Conservation (phyloP, 2,888 invertebrate genomes). For the Maniola hyperantus region DNA sequence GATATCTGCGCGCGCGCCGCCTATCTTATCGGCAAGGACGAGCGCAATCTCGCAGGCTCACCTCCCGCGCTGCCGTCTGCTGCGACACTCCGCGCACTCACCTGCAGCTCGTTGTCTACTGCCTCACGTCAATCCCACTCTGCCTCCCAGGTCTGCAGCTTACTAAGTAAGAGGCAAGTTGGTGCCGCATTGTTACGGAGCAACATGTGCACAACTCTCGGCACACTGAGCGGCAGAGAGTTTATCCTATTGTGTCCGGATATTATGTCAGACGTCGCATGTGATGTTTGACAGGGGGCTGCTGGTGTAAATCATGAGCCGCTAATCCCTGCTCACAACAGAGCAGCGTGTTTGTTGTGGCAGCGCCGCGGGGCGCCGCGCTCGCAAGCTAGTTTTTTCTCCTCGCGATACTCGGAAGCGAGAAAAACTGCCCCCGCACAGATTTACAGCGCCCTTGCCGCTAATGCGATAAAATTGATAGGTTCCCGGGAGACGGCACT, state of each 20-base stretch:
- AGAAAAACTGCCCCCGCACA: conserved; percentile 45
- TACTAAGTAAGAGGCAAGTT: too few relatives aligned
- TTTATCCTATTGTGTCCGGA: not conserved
- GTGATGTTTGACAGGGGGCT: conserved; percentile 15
- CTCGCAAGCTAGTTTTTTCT: conserved; percentile 38
- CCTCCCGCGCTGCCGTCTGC: not conserved
- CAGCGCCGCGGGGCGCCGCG: conserved; percentile 51
- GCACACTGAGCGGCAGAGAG: not conserved
- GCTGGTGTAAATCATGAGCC: conserved; percentile 21
- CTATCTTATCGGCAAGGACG: conserved; percentile 34
- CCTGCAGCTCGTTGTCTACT: not conserved
- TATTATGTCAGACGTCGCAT: conserved; percentile 17
- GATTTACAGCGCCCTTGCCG: conserved; percentile 54
- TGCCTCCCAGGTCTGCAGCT: too few relatives aligned
- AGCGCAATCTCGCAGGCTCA: conserved; percentile 6
- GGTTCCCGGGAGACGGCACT: conserved; percentile 55
- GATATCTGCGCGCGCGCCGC: not conserved
- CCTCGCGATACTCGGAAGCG: conserved; percentile 52
- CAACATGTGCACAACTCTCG: not conserved
- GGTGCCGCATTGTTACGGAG: not conserved
- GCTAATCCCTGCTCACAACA: conserved; percentile 31
- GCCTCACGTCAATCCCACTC: not conserved
- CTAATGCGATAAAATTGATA: conserved; percentile 63
- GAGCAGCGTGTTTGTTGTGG: conserved; percentile 13
- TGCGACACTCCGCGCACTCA: not conserved